Evolutionary conservation across 2,113 vertebrate species (phyloP), one percentile per base, ranked within the genome.

Genomic region (Indicator maculatus): DNA sequence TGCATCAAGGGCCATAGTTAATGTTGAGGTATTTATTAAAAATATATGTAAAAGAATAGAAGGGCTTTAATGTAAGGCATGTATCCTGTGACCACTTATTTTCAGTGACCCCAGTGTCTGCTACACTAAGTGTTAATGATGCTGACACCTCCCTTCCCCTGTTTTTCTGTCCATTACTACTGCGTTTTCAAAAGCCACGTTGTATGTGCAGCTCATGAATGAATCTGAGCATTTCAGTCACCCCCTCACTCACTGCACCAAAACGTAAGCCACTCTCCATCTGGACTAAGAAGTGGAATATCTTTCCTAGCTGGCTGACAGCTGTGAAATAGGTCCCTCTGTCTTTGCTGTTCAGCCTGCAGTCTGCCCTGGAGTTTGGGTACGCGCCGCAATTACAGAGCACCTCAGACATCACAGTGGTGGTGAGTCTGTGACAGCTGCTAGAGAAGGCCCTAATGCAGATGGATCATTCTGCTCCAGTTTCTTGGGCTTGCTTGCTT

Each of bases 101-200:
- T 67, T 33, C 55, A 39, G 41, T 79, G 53, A 71, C 38, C 66
- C 79, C 50, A 66, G 3, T 2, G 2, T 64, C 64, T 86, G 38
- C 83, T 83, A 11, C 50, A 36, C 33, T 31, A 56, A 16, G 60
- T 30, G 79, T 64, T 66, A 59, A 61, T 89, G 76, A 53, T 74
- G 30, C 27, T 30, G n/a, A 31, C 17, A 10, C 5, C 5, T 5
- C 6, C 7, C 11, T 14, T 1, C 10, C 0, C 1, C 39, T 8
- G 44, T 56, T 73, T 50, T 39, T 18, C 4, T 4, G 14, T 44
- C 31, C 69, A 28, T 64, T 81, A 55, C 59, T 82, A 75, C 59
- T 73, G 75, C 2, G 0, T 56, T 75, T 83, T 74, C 78, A 50
- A n/a, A 78, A 74, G 14, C 66, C 84, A 79, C 2, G 1, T 16